Evolutionary conservation across 2,888 invertebrate genomes (phyloP).

Genomic region (Papilio gigon): DNA sequence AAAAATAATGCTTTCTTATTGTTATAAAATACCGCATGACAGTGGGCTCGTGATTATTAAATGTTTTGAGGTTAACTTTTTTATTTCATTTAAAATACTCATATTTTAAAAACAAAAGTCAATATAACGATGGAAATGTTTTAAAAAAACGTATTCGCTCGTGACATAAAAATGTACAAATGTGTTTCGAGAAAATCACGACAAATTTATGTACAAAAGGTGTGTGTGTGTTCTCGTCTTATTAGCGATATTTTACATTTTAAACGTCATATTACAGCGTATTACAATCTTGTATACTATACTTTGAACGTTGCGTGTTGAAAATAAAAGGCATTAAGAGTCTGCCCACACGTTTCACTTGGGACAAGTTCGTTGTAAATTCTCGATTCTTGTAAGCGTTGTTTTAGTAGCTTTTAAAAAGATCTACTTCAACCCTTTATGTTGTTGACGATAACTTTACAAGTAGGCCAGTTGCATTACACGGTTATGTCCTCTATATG

Average conservation of each 20-base stretch:
- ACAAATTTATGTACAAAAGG: slow-evolving; percentile 31
- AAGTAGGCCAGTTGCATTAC: slow-evolving; percentile 23
- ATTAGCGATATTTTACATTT: slow-evolving; percentile 45
- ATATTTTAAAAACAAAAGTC: not conserved
- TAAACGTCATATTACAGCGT: slow-evolving; percentile 57
- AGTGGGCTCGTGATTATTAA: not conserved
- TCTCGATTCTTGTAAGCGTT: slow-evolving; percentile 55
- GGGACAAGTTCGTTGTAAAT: slow-evolving; percentile 61
- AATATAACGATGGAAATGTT: slow-evolving; percentile 9
- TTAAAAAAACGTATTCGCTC: slow-evolving; percentile 21
- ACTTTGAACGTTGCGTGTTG: slow-evolving; percentile 69
- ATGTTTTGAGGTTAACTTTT: slow-evolving; percentile 20
- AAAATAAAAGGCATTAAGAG: slow-evolving; percentile 78
- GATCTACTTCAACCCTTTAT: slow-evolving; percentile 1
- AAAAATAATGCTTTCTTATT: not conserved
- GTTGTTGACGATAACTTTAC: slow-evolving; percentile 32
- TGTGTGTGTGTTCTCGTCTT: slow-evolving; percentile 29
- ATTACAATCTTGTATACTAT: slow-evolving; percentile 60
- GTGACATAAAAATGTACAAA: slow-evolving; percentile 25
- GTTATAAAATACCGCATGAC: not conserved
- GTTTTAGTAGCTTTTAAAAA: slow-evolving; percentile 29
- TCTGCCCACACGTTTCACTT: slow-evolving; percentile 66
- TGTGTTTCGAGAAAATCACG: slow-evolving; percentile 16
- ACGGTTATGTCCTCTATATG: slow-evolving; percentile 23
- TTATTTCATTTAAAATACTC: slow-evolving; percentile 19